Conservation (phyloP, 2,888 invertebrate genomes). For the Hirtodrosophila duncani region DNA sequence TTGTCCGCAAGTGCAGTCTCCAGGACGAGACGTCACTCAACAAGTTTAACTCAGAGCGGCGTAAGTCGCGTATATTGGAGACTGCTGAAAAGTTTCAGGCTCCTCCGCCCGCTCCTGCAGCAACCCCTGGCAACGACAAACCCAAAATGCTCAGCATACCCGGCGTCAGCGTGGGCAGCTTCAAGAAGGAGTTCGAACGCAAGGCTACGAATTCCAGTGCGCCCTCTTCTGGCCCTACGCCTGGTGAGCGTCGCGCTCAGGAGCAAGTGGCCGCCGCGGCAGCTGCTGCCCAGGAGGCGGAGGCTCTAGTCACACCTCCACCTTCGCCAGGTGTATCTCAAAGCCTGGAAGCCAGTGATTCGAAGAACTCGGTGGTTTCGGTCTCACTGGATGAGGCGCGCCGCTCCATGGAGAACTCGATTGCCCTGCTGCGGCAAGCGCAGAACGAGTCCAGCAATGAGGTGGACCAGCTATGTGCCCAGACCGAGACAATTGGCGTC, state of each 20-base stretch:
- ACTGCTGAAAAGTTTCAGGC: slow-evolving; percentile 85
- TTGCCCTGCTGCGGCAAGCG: slow-evolving; percentile 81
- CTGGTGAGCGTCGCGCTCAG: slow-evolving; percentile 72
- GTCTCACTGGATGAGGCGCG: slow-evolving; percentile 81
- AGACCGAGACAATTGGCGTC: slow-evolving; percentile 76
- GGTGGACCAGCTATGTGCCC: slow-evolving; percentile 77
- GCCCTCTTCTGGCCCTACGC: slow-evolving; percentile 75
- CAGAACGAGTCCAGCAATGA: slow-evolving; percentile 78
- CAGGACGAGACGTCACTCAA: slow-evolving; percentile 75
- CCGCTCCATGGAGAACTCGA: slow-evolving; percentile 82
- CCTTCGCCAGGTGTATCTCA: slow-evolving; percentile 61
- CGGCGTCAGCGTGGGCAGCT: slow-evolving; percentile 90
- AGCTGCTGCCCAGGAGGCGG: slow-evolving; percentile 50
- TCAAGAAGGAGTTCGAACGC: slow-evolving; percentile 91
- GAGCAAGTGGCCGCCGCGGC: slow-evolving; percentile 71
- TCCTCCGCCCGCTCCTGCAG: slow-evolving; percentile 66
- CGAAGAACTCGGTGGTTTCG: slow-evolving; percentile 79
- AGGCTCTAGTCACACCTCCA: slow-evolving; percentile 70
- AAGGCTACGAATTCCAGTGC: slow-evolving; percentile 84
- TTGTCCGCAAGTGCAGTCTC: slow-evolving; percentile 76
- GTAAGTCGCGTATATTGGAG: slow-evolving; percentile 84
- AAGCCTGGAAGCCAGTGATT: slow-evolving; percentile 79
- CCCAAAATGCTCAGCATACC: slow-evolving; percentile 90
- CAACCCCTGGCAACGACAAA: slow-evolving; percentile 78
- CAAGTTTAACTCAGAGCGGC: slow-evolving; percentile 80